Conservation (phyloP, 1,140 invertebrate species). For the Oncopeltus fasciatus region DNA sequence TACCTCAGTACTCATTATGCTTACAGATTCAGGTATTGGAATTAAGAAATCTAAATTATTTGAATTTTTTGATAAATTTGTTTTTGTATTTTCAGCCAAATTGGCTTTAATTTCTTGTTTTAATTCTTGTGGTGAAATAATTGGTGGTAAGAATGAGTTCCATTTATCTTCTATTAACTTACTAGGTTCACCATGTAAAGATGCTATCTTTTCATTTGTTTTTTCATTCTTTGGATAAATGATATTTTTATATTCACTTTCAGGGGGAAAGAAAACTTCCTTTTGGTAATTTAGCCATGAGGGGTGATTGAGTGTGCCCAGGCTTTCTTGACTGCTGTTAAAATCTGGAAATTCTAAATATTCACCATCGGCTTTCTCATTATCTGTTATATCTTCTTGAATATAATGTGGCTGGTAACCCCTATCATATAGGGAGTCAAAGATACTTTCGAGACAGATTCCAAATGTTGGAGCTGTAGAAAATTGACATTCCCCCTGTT, state of each 20-base stretch:
- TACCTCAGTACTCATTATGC: no score
- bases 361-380: not conserved
- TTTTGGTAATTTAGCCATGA: not conserved
- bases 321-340: not conserved
- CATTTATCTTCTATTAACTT: no score
- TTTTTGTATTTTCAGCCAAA: no score
- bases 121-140: not conserved
- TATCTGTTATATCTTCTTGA: not conserved
- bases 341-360: not conserved
- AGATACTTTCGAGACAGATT: not conserved
- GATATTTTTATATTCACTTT: slow-evolving; percentile 3
- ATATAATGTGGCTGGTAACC: not conserved
- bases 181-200: no score
- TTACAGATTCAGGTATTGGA: no score
- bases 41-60: not conserved
- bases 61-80: no score
- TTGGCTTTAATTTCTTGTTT: not conserved
- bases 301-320: not conserved
- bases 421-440: not conserved
- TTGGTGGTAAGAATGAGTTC: no score
- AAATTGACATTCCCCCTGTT: not conserved
- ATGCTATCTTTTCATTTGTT: no score
- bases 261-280: not conserved
- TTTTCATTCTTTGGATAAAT: no score
- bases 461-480: not conserved